Evolutionary conservation across 1,140 invertebrate genomes (phyloP), one percentile per base, ranked within the genome.

Genomic region (Drosophila rufa): DNA sequence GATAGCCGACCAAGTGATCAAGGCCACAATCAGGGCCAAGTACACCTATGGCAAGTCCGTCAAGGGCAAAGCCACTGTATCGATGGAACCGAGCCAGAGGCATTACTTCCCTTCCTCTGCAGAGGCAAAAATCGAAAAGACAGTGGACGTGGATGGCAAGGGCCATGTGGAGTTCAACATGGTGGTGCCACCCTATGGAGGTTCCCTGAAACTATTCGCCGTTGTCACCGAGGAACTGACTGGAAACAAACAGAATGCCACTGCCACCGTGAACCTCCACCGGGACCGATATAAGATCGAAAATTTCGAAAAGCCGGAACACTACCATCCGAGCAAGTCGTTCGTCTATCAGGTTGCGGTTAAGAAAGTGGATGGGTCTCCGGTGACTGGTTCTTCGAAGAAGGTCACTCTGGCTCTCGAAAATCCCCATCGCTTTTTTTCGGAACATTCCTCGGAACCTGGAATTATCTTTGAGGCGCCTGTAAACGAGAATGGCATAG

Each of bases 261-360:
- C 96, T 0, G 93, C 95, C 0, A 94, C 95, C 69, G 94, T 98
- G 60, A 95, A 95, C 17, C 92, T 98, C 2, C 96, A 98, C 89
- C 95, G 96, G 67, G 95, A 97, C 77, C 96, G 96, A 33, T 97
- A 98, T 81, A 96, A 96, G 80, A 94, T 99, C 92, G 95, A 97
- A 75, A 95, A 97, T 48, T 95, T 97, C 79, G 96, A 96, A 2
- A 57, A 14, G 3, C 51, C 43, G 0, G 95, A 96, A 60, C 96
- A 96, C 76, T 99, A 97, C 93, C 98, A 98, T 91, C 97, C 97
- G 3, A 97, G 96, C 8, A 94, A 99, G 47, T 95, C 96, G 62
- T 98, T 98, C 87, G 96, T 94, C 46, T 96, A 96, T 59, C 96
- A 96, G 92, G 96, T 92, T 11, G 86, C 51, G 2, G 83, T 92